Evolutionary conservation across 2,797 vertebrate species (phyloP).

Genomic region (Hipposideros larvatus): DNA sequence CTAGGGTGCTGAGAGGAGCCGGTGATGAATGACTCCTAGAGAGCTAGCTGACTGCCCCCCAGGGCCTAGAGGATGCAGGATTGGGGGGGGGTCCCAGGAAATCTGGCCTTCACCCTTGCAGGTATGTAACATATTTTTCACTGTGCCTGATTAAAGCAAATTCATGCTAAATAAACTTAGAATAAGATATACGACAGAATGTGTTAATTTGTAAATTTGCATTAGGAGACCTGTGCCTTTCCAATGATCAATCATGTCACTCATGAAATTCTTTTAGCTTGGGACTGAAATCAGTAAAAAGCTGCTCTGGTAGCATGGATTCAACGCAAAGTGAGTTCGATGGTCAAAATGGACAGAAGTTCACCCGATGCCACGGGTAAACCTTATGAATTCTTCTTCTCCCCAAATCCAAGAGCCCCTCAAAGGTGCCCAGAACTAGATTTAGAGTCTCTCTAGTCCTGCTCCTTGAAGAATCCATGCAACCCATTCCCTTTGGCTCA

Average conservation of each 20-base stretch:
- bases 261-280: conserved; percentile 8
- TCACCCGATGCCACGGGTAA: neutral
- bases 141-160: neutral
- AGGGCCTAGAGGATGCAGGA: neutral
- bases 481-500: neutral
- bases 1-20: neutral
- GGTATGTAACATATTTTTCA: neutral
- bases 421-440: neutral
- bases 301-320: neutral
- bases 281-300: neutral
- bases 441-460: neutral
- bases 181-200: neutral
- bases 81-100: neutral
- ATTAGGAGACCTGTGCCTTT: neutral
- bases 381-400: neutral
- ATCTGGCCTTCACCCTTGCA: neutral
- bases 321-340: neutral
- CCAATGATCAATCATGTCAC: neutral
- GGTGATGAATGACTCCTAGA: neutral
- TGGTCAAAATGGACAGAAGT: neutral
- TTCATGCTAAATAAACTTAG: neutral
- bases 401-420: neutral
- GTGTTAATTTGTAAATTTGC: neutral
- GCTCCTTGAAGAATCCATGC: neutral
- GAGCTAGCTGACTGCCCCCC: neutral